Conservation (phyloP, 1,140 invertebrate genomes). For the Bombus consobrinus region DNA sequence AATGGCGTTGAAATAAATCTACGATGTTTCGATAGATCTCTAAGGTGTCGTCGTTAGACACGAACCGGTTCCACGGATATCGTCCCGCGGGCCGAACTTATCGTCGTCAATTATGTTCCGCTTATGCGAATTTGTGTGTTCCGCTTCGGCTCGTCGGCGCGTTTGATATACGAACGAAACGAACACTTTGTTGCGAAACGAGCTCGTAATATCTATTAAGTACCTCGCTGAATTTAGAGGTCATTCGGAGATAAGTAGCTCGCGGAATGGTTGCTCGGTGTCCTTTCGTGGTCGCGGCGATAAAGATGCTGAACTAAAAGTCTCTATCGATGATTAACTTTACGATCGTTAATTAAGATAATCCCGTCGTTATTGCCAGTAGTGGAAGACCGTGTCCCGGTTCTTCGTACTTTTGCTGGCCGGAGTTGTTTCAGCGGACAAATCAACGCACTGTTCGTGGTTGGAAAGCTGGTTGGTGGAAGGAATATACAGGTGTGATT, state of each 20-base stretch:
- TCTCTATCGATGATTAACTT: slow-evolving; percentile 33
- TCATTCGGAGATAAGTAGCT: slow-evolving; percentile 30
- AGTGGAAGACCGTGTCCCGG: background rate
- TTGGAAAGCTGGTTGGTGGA: too few species aligned
- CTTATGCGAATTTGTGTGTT: slow-evolving; percentile 57
- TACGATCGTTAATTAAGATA: slow-evolving; percentile 41
- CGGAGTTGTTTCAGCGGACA: background rate
- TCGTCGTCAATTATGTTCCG: slow-evolving; percentile 38
- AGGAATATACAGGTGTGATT: too few species aligned
- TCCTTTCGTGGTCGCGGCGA: too few species aligned
- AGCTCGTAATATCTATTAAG: slow-evolving; percentile 40
- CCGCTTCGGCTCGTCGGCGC: slow-evolving; percentile 56
- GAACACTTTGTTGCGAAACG: slow-evolving; percentile 52
- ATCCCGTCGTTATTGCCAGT: slow-evolving; percentile 20
- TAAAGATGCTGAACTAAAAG: background rate
- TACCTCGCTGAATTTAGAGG: slow-evolving; percentile 50
- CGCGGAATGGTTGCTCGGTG: too few species aligned
- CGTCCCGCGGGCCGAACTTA: slow-evolving; percentile 8
- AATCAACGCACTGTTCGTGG: background rate
- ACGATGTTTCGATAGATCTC: background rate
- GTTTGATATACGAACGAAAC: slow-evolving; percentile 56
- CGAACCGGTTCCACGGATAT: slow-evolving; percentile 9
- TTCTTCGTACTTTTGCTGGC: too few species aligned
- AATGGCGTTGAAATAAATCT: too few species aligned
- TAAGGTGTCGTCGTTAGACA: background rate